Conservation (phyloP, 2,888 invertebrate genomes). For the Gandaritis pyraliata region DNA sequence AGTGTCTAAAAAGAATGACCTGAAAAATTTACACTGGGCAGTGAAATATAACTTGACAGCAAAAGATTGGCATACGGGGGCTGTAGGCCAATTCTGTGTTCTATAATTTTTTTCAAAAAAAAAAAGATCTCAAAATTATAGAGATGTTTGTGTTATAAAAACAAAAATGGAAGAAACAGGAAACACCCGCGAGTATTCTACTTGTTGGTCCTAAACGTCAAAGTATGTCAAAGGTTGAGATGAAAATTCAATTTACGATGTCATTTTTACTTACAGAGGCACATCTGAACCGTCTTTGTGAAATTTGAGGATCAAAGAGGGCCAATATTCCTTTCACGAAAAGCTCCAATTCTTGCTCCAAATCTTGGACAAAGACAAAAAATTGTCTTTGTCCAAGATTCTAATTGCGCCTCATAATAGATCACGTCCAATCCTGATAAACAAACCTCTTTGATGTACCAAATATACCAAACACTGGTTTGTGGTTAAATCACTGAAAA, state of each 20-base stretch:
- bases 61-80: no score
- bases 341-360: conserved; percentile 21
- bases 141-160: no score
- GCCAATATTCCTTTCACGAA: conserved; percentile 42
- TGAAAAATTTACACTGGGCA: no score
- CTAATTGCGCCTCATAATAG: conserved; percentile 20
- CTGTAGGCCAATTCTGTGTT: no score
- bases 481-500: not conserved
- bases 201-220: conserved; percentile 10
- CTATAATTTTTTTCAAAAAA: no score
- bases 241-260: conserved; percentile 16
- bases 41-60: no score
- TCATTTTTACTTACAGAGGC: conserved; percentile 15
- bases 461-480: not conserved
- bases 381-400: conserved; percentile 11
- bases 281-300: conserved; percentile 47
- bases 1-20: no score
- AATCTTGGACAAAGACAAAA: no score
- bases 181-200: not conserved
- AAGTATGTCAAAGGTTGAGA: conserved; percentile 7
- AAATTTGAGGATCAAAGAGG: conserved; percentile 55
- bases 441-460: conserved; percentile 12
- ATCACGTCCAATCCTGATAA: conserved; percentile 17
- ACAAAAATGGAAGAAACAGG: not conserved
- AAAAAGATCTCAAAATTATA: no score